These are phyloP conservation scores for Thalassoma bifasciatum DNA, from an alignment of 2,113 vertebrate species.

Conservation along the genomic window DNA sequence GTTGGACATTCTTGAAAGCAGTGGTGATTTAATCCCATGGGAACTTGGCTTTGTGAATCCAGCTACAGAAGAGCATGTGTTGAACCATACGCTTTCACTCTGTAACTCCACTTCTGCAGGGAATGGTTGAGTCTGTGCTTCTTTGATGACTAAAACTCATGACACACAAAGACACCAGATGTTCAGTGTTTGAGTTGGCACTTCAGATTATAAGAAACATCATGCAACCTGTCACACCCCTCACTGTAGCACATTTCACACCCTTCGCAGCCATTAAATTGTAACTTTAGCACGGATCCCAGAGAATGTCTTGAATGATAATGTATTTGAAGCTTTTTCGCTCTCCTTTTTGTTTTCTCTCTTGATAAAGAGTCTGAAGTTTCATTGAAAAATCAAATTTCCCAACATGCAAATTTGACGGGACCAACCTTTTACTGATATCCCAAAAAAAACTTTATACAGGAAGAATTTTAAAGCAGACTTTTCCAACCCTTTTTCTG, in stretches of 20 bases:
- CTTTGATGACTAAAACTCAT: conserved; percentile 48
- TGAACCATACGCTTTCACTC: conserved; percentile 25
- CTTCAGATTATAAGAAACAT: conserved; percentile 26
- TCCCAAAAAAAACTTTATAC: not conserved
- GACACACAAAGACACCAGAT: conserved; percentile 54
- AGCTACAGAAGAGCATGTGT: conserved; percentile 23
- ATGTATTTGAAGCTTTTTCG: not conserved
- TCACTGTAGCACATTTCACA: conserved; percentile 19
- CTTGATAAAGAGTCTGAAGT: not conserved
- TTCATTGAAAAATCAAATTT: not conserved
- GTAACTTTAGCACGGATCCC: conserved; percentile 8
- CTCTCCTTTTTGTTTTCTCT: not conserved
- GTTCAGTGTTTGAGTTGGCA: conserved; percentile 66
- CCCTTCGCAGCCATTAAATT: conserved; percentile 14
- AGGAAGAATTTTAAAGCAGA: not conserved
- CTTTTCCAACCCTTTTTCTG: not conserved
- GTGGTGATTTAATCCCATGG: conserved; percentile 2
- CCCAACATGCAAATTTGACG: not conserved
- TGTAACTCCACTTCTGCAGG: conserved; percentile 24
- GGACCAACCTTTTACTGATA: not conserved
- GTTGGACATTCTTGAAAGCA: conserved; percentile 14
- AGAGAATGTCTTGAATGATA: not conserved
- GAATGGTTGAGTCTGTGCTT: conserved; percentile 27
- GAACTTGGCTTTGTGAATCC: conserved; percentile 9
- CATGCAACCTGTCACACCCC: conserved; percentile 19